Percentiles rank a stretch among this genome's conserved stretches.
Evolutionary conservation across 23 tunicate species (phyloP).

Genomic region (Corella eumyota): DNA sequence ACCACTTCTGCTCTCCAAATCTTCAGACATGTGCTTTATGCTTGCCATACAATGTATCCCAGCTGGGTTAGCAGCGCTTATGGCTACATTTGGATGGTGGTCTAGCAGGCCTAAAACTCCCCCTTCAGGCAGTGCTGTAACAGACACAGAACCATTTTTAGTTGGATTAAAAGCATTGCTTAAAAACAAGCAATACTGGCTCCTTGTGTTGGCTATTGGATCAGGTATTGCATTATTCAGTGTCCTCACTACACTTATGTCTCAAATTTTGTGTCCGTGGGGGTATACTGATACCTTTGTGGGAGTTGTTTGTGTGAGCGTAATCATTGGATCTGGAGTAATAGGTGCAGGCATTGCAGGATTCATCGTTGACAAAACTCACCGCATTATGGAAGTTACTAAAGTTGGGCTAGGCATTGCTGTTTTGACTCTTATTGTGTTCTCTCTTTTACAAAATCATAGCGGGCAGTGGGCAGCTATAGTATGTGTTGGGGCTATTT

Average conservation of each 20-base stretch:
- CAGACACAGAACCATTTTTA: conserved; percentile 56
- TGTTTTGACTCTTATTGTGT: conserved; percentile 40
- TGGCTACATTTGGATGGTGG: conserved; percentile 95
- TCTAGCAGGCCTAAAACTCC: conserved; percentile 60
- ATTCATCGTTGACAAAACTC: conserved; percentile 78
- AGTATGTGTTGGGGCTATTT: conserved; percentile 45
- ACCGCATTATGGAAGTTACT: conserved; percentile 54
- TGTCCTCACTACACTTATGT: conserved; percentile 72
- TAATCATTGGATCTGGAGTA: conserved; percentile 67
- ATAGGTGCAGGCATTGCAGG: conserved; percentile 79
- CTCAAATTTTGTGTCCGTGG: conserved; percentile 93
- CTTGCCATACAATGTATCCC: conserved; percentile 67
- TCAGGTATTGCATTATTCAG: conserved; percentile 83
- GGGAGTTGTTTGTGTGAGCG: conserved; percentile 49
- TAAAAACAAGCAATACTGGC: conserved; percentile 30
- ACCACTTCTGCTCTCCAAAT: conserved; percentile 22
- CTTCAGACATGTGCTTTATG: conserved; percentile 51
- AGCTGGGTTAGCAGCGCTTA: conserved; percentile 51
- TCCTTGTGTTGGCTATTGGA: conserved; percentile 64
- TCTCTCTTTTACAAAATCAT: conserved; percentile 59
- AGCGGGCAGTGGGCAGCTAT: conserved; percentile 27
- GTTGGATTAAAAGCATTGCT: conserved; percentile 43
- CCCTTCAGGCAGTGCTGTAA: conserved; percentile 61
- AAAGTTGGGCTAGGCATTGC: conserved; percentile 60
- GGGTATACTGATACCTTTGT: conserved; percentile 62